phyloP scores from a whole-genome alignment of 2,113 vertebrate genomes.

The Semicossyphus pulcher region DNA sequence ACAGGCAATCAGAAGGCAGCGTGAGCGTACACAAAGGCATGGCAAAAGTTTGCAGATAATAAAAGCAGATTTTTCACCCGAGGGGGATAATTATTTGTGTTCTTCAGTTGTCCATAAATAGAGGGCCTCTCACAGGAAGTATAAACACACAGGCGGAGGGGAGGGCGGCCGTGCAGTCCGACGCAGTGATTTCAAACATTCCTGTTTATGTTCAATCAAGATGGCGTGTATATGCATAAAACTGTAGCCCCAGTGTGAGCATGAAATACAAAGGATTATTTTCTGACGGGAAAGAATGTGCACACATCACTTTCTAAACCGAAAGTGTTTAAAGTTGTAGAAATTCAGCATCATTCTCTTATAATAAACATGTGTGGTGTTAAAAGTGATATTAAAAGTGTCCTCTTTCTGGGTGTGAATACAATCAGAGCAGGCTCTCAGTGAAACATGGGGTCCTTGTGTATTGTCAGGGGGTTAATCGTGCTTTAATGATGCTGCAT shows the following conservation, averaged over 20 bases:
- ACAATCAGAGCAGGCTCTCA: conserved; percentile 25
- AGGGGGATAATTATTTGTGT: conserved; percentile 96
- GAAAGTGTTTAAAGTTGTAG: not conserved
- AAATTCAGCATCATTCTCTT: not conserved
- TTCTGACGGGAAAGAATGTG: conserved; percentile 39
- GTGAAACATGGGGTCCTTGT: conserved; percentile 28
- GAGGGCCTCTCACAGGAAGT: conserved; percentile 93
- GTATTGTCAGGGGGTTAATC: conserved; percentile 53
- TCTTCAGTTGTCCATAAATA: conserved; percentile 96
- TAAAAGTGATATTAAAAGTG: not conserved
- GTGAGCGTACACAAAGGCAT: conserved; percentile 94
- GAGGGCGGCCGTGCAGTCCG: conserved; percentile 90
- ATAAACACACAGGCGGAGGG: conserved; percentile 91
- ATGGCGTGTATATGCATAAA: conserved; percentile 79
- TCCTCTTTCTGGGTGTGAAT: conserved; percentile 14
- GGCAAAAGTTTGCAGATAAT: conserved; percentile 94
- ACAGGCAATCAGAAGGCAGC: conserved; percentile 96
- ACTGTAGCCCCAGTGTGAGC: conserved; percentile 53
- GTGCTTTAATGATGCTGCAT: conserved; percentile 74
- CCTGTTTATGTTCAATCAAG: conserved; percentile 96
- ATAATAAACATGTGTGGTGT: not conserved
- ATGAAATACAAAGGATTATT: conserved; percentile 60
- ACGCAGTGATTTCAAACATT: conserved; percentile 90
- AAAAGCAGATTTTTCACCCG: conserved; percentile 95
- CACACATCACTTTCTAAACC: not conserved